Conservation (phyloP, 2,797 vertebrate species). For the Sebastes reedi region DNA sequence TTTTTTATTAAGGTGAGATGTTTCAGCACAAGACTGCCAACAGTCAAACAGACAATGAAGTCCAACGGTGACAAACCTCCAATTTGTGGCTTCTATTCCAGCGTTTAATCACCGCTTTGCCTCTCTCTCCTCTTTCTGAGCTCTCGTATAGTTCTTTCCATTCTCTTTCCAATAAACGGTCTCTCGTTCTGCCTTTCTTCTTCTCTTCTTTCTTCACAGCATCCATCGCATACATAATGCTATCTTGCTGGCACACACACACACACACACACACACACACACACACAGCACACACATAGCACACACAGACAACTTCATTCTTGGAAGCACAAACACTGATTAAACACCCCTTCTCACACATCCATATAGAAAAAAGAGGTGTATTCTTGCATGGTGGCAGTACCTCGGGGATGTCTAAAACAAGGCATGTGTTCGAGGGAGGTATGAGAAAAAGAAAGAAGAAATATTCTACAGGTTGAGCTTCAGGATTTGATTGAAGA, state of each 20-base stretch:
- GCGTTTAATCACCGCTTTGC: background rate
- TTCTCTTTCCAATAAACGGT: background rate
- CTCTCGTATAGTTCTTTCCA: background rate
- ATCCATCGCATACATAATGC: conserved; percentile 1
- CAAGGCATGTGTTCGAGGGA: background rate
- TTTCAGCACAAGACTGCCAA: background rate
- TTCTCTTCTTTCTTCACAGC: background rate
- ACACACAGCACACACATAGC: too few relatives aligned
- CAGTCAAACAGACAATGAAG: background rate
- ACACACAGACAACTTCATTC: too few relatives aligned
- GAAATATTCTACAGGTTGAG: background rate
- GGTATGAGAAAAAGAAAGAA: background rate
- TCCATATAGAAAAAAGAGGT: background rate
- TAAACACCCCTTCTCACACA: background rate
- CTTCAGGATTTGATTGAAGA: background rate
- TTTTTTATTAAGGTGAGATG: background rate
- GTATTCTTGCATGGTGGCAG: conserved; percentile 4
- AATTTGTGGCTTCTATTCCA: background rate
- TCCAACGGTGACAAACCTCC: background rate
- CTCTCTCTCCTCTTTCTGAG: background rate
- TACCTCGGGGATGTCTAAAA: conserved; percentile 3
- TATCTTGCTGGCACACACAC: background rate
- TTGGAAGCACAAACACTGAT: conserved; percentile 3
- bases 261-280: too few relatives aligned
- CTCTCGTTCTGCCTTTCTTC: background rate